Evolutionary conservation across 2,113 vertebrate species (phyloP).

Genomic region (Pagrus major): DNA sequence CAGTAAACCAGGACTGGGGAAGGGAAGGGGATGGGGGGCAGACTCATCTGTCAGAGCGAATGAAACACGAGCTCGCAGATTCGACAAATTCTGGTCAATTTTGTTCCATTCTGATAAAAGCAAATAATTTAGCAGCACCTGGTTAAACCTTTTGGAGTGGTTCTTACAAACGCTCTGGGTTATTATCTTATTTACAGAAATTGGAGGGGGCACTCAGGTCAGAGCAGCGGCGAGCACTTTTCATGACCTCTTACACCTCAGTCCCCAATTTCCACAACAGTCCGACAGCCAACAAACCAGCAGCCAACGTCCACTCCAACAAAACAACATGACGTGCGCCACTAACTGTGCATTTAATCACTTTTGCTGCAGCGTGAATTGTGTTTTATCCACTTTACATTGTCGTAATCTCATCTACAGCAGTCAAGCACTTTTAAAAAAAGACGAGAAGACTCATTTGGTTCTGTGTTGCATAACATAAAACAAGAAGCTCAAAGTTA

Average conservation of each 20-base stretch:
- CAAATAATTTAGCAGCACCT: not conserved
- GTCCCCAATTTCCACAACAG: not conserved
- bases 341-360: slow-evolving; percentile 4
- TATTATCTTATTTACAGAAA: slow-evolving; percentile 39
- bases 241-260: not conserved
- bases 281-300: slow-evolving; percentile 9
- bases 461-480: slow-evolving; percentile 30
- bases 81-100: not conserved
- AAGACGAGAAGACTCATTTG: slow-evolving; percentile 34
- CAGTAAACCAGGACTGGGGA: no score
- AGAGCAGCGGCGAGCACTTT: not conserved
- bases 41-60: no score
- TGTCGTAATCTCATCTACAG: slow-evolving; percentile 19
- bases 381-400: slow-evolving; percentile 2
- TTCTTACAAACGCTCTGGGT: not conserved
- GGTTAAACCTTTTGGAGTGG: not conserved
- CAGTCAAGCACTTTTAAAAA: slow-evolving; percentile 6
- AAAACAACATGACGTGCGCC: not conserved
- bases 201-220: slow-evolving; percentile 21
- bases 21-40: no score
- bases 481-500: slow-evolving; percentile 59
- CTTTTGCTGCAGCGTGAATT: slow-evolving; percentile 6
- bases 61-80: no score
- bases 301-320: slow-evolving; percentile 3
- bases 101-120: slow-evolving; percentile 28